Conservation (phyloP, 1,140 invertebrate species). For the Drosophila repletoides region DNA sequence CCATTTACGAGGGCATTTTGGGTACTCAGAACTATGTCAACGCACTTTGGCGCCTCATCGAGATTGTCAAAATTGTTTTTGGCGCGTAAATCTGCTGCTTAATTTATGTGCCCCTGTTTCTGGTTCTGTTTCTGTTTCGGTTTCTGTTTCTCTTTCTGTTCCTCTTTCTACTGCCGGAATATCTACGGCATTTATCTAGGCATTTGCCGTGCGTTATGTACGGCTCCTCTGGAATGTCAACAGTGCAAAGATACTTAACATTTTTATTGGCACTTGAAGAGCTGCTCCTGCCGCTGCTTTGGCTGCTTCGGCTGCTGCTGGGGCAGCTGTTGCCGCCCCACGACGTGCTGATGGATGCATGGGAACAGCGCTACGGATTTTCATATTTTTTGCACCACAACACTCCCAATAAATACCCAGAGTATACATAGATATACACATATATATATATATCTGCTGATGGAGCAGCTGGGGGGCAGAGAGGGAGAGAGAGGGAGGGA, state of each 20-base stretch:
- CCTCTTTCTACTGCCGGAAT: no score
- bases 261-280: slow-evolving; percentile 81
- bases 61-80: slow-evolving; percentile 60
- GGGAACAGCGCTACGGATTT: slow-evolving; percentile 36
- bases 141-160: not conserved
- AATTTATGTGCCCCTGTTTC: slow-evolving; percentile 49
- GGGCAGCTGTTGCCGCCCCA: slow-evolving; percentile 66
- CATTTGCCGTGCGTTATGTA: slow-evolving; percentile 43
- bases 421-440: slow-evolving; percentile 3
- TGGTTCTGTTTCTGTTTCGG: not conserved
- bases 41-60: slow-evolving; percentile 50
- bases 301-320: not conserved
- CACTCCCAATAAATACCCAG: not conserved
- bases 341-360: slow-evolving; percentile 72
- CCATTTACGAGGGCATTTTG: no score
- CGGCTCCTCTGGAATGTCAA: slow-evolving; percentile 58
- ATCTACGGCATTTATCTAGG: slow-evolving; percentile 60
- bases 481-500: slow-evolving; percentile 9
- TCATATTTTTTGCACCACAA: slow-evolving; percentile 57
- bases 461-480: not conserved
- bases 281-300: not conserved
- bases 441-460: not conserved
- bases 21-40: slow-evolving; percentile 59
- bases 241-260: slow-evolving; percentile 79
- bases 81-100: slow-evolving; percentile 46